These are phyloP conservation scores for Dasypogon diadema DNA, from an alignment of 2,888 invertebrate genomes.

Conservation along the genomic window DNA sequence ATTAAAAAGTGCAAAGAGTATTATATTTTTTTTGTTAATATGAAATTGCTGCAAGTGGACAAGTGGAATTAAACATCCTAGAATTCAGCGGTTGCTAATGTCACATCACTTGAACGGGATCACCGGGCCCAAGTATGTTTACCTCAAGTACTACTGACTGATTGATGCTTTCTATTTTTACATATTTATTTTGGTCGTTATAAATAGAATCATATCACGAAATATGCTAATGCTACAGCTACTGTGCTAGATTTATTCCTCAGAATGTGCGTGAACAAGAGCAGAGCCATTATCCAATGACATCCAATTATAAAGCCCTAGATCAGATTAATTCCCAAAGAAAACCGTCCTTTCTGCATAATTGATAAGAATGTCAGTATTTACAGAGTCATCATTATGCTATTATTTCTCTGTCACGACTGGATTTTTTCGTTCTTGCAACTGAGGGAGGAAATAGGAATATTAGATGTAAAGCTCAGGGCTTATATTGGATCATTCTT, in stretches of 20 bases:
- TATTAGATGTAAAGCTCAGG: conserved; percentile 8
- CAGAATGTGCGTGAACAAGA: background rate
- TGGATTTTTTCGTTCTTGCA: background rate
- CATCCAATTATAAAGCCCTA: background rate
- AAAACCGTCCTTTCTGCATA: conserved; percentile 22
- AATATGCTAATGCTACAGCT: conserved; percentile 25
- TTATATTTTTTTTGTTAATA: background rate
- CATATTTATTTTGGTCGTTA: conserved; percentile 5
- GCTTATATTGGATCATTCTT: background rate
- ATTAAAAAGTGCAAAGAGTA: conserved; percentile 3
- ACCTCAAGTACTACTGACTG: background rate
- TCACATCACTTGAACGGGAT: background rate
- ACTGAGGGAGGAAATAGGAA: background rate
- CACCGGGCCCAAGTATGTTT: conserved; percentile 16
- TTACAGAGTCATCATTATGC: background rate
- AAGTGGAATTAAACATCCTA: background rate
- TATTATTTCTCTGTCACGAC: background rate
- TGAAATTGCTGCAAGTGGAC: background rate
- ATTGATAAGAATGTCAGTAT: conserved; percentile 4
- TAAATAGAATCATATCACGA: conserved; percentile 27
- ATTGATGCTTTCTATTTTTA: conserved; percentile 32
- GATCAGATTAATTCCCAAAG: conserved; percentile 8
- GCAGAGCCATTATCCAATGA: background rate
- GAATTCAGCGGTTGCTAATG: background rate
- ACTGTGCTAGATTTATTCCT: background rate